Conservation (phyloP, 2,888 invertebrate genomes). For the Noctua fimbriata region DNA sequence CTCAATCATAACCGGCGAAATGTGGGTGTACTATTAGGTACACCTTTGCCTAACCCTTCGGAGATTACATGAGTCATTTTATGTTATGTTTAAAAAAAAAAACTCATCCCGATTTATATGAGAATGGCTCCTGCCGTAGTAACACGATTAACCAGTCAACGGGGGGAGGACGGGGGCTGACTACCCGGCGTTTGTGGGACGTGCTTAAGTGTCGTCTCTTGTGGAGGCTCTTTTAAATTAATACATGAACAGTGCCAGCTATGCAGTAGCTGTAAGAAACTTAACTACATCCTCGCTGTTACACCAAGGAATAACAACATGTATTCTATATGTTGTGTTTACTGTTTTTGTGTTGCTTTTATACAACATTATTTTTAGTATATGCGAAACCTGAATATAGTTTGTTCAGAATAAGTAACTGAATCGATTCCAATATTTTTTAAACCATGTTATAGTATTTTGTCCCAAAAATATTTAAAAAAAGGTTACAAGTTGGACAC, state of each 20-base stretch:
- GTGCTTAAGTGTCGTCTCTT: not conserved
- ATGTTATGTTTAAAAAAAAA: not conserved
- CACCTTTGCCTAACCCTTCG: not conserved
- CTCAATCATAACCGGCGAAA: not conserved
- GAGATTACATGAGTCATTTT: not conserved
- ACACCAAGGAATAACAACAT: not conserved
- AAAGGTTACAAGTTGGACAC: too few relatives aligned
- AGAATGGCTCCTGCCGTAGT: not conserved
- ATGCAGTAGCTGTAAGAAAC: not conserved
- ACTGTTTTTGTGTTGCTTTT: too few relatives aligned
- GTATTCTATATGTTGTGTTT: too few relatives aligned
- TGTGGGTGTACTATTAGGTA: not conserved
- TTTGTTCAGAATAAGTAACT: too few relatives aligned
- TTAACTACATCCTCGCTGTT: not conserved
- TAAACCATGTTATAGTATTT: too few relatives aligned
- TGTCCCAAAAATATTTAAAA: too few relatives aligned
- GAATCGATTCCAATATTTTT: too few relatives aligned
- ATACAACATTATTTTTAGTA: too few relatives aligned
- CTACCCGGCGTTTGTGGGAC: not conserved
- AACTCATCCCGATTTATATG: not conserved
- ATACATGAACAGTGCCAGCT: not conserved
- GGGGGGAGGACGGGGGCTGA: not conserved
- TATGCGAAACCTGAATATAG: too few relatives aligned
- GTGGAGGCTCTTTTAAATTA: not conserved
- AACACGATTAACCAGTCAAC: not conserved